Evolutionary conservation across 2,113 vertebrate species (phyloP).

Genomic region (Carassius gibelio): DNA sequence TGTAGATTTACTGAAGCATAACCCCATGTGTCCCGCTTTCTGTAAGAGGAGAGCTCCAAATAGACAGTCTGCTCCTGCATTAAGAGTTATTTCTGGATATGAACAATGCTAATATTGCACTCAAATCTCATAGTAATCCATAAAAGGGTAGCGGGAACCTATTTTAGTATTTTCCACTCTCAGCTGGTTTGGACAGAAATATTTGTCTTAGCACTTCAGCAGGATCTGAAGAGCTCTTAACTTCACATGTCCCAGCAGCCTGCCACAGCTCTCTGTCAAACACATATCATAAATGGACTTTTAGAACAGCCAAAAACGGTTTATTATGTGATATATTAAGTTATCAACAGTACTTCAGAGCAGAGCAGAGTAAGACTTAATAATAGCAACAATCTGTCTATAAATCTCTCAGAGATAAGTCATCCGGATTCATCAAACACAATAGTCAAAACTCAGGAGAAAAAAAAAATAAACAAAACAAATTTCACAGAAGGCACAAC

Average conservation of each 20-base stretch:
- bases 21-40: slow-evolving; percentile 3
- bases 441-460: not conserved
- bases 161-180: not conserved
- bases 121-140: not conserved
- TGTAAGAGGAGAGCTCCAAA: not conserved
- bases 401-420: not conserved
- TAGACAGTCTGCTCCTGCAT: not conserved
- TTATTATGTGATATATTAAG: not conserved
- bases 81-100: not conserved
- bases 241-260: not conserved
- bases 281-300: not conserved
- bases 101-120: not conserved
- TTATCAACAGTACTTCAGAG: no score
- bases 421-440: not conserved
- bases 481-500: not conserved
- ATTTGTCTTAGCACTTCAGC: slow-evolving; percentile 2
- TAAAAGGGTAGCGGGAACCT: not conserved
- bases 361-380: not conserved
- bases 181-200: slow-evolving; percentile 22
- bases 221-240: slow-evolving; percentile 22
- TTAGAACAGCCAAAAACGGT: not conserved
- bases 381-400: not conserved
- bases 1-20: slow-evolving; percentile 16
- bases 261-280: not conserved
- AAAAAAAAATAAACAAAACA: not conserved